A percentile compares a stretch with the other conserved stretches of the same genome.
Evolutionary conservation across 53 echinoderm and acorn worm species (phyloP).

Genomic region (Patiria pectinifera): DNA sequence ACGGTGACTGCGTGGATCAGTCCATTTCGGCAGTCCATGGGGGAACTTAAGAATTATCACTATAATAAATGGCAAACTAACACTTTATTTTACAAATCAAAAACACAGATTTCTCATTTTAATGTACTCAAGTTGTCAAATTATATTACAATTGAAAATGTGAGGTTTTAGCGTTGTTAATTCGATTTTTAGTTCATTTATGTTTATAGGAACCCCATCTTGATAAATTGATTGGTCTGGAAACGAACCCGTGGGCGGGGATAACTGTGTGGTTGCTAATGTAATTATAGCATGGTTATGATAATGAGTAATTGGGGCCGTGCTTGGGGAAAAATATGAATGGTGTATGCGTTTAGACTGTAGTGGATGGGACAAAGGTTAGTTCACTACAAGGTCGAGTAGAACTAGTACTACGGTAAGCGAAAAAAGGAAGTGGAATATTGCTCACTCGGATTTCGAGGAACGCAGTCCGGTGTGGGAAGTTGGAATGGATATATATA

Average conservation of each 20-base stretch:
- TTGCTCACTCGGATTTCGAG: slow-evolving; percentile 36
- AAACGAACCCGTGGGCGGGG: neutral
- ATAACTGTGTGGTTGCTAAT: too few species aligned
- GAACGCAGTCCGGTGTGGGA: neutral
- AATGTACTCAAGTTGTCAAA: neutral
- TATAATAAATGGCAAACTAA: neutral
- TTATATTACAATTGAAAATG: neutral
- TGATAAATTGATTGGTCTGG: neutral
- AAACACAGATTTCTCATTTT: neutral
- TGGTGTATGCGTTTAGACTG: slow-evolving; percentile 9
- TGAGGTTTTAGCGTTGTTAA: neutral
- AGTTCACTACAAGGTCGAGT: slow-evolving; percentile 26
- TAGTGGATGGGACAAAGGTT: neutral
- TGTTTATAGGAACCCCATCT: neutral
- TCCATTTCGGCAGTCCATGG: neutral
- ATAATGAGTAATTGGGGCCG: slow-evolving; percentile 19
- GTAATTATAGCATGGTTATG: slow-evolving; percentile 5
- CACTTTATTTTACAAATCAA: neutral
- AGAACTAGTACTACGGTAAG: neutral
- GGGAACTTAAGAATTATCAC: neutral
- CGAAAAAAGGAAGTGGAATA: slow-evolving; percentile 39
- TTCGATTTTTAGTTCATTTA: neutral
- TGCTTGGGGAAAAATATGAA: slow-evolving; percentile 37
- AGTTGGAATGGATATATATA: slow-evolving; percentile 11
- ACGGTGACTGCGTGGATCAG: slow-evolving; percentile 19